Evolutionary conservation across 2,888 invertebrate genomes (phyloP), one percentile per base, ranked within the genome.

Genomic region (Drosophila trichaetosa): DNA sequence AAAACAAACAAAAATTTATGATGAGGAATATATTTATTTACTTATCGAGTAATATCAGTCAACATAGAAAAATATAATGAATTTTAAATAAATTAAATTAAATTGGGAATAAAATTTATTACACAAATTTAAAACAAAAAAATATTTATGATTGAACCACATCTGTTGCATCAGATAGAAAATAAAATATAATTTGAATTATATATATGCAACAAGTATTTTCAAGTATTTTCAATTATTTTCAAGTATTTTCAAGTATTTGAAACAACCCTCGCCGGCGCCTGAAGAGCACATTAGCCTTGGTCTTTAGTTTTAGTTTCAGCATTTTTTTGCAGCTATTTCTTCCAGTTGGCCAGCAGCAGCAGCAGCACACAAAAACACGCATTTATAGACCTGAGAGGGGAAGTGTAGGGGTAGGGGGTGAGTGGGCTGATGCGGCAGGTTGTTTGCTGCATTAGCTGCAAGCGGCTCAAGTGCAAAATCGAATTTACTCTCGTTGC

Each of bases 391-490:
- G 21, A 21, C 8, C 5, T 33, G 40, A 2, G 21, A 29, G 48
- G 8, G 29, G 10, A 1, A 4, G 31, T 6, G 34, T 16, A 4
- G 21, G 7, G 24, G 5, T n/a, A 2, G 38, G 18, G 31, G 61
- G 29, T 34, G 5, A 52, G 69, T 60, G 79, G 64, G 76, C 76
- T 79, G 80, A 66, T 66, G 65, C 53, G 76, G 72, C 71, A 83
- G 81, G 81, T 78, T 76, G 89, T 69, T 76, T 70, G 69, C 84
- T 79, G 86, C 90, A 87, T 89, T 87, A 89, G 88, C 87, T 76
- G 88, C 88, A 81, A 79, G 87, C 74, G 86, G 87, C 90, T 89
- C 88, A 85, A 87, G 87, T 87, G 87, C 90, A 87, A 87, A 87
- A 87, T 87, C 87, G 87, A 87, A 89, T 87, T 87, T 87, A 72